phyloP scores from a whole-genome alignment of 2,888 invertebrate species.

The Sicus ferrugineus region DNA sequence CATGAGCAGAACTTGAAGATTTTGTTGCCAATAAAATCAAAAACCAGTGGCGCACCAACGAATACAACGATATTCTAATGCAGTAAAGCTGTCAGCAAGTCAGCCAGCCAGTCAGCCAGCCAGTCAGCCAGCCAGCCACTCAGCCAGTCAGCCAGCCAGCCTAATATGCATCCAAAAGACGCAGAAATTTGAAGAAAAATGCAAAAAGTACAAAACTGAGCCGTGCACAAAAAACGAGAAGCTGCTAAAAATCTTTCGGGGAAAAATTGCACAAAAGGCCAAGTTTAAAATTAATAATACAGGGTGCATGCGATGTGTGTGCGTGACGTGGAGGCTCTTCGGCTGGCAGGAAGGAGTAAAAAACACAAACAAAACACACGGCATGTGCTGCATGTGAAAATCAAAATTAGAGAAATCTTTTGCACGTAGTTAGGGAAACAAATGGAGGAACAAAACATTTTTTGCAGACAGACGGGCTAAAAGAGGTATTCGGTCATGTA shows the following conservation, averaged over 20 bases:
- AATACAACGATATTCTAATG: slow-evolving; percentile 1
- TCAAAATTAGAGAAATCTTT: slow-evolving; percentile 43
- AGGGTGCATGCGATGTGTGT: not conserved
- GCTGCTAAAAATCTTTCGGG: slow-evolving; percentile 29
- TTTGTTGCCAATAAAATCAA: slow-evolving; percentile 32
- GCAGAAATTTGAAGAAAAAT: slow-evolving; percentile 30
- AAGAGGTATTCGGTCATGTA: too few species aligned
- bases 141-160: slow-evolving; percentile 2
- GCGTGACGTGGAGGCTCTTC: not conserved
- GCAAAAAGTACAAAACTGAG: slow-evolving; percentile 34
- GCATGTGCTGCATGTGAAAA: slow-evolving; percentile 50
- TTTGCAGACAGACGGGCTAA: too few species aligned
- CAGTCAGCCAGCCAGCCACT: not conserved
- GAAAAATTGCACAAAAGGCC: slow-evolving; percentile 51
- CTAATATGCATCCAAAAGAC: slow-evolving; percentile 21
- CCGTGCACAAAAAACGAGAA: slow-evolving; percentile 25
- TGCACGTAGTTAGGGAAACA: too few species aligned
- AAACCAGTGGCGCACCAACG: slow-evolving; percentile 8
- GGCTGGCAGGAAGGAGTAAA: not conserved
- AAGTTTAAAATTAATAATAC: slow-evolving; percentile 62
- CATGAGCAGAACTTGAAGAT: not conserved
- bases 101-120: not conserved
- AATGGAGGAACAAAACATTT: too few species aligned
- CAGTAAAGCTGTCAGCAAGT: not conserved
- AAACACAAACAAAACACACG: slow-evolving; percentile 44